A percentile compares a stretch with the other conserved stretches of the same genome.
Evolutionary conservation across 2,113 vertebrate genomes (phyloP).

Genomic region (Crotalus helleri): DNA sequence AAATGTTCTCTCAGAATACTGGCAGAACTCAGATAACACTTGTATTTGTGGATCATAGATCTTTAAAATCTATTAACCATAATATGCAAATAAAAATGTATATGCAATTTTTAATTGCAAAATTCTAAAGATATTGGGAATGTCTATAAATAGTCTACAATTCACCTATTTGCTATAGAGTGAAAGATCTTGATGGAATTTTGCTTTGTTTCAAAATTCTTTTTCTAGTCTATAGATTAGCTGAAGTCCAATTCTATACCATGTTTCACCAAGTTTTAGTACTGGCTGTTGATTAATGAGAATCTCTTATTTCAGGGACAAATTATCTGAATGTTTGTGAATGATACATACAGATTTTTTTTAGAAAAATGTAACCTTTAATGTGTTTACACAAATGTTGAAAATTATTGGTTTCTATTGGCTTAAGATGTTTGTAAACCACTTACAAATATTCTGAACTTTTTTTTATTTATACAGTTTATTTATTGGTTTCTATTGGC

Average conservation of each 20-base stretch:
- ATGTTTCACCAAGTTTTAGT: background rate
- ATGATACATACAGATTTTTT: background rate
- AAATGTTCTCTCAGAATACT: background rate
- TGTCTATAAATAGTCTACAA: background rate
- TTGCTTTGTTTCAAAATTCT: background rate
- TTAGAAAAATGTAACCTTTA: background rate
- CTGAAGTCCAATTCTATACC: background rate
- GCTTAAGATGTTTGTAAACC: background rate
- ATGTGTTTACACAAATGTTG: background rate
- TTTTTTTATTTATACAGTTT: background rate
- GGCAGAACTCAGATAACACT: background rate
- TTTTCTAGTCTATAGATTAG: background rate
- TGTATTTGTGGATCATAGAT: background rate
- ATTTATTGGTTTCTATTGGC: background rate
- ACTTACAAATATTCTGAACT: background rate
- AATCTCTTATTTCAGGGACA: background rate
- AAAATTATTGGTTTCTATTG: background rate
- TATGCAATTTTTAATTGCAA: background rate
- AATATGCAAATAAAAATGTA: background rate
- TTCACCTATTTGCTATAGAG: background rate
- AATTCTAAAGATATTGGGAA: background rate
- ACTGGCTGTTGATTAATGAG: slow-evolving; percentile 35
- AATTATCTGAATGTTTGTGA: background rate
- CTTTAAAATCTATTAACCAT: slow-evolving; percentile 1
- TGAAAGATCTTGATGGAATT: background rate